A percentile compares a stretch with the other conserved stretches of the same genome.
phyloP scores from a whole-genome alignment of 2,113 vertebrate genomes.

The Isichthys henryi region DNA sequence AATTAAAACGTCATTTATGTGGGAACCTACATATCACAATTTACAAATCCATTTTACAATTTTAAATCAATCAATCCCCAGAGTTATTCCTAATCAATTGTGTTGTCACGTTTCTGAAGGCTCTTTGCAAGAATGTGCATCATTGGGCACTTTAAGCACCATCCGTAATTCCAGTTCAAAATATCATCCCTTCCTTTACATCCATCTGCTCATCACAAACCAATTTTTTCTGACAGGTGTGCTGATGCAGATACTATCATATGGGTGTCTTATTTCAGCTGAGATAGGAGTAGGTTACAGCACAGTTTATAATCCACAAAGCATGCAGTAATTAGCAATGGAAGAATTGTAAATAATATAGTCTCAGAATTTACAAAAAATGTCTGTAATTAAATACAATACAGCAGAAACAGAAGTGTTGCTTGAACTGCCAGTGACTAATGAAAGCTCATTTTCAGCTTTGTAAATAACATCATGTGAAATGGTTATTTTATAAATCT shows the following conservation, averaged over 20 bases:
- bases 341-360: neutral
- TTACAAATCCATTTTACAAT: neutral
- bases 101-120: neutral
- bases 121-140: neutral
- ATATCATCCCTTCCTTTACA: neutral
- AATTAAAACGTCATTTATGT: conserved; percentile 2
- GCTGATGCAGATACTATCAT: neutral
- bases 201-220: neutral
- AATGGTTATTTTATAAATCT: neutral
- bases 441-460: neutral
- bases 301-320: neutral
- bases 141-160: neutral
- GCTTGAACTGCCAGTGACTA: neutral
- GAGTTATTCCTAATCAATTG: neutral
- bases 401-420: neutral
- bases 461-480: neutral
- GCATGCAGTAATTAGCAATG: neutral
- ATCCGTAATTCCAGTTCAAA: neutral
- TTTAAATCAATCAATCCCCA: neutral
- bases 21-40: neutral
- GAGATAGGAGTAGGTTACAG: neutral
- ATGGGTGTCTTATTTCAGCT: neutral
- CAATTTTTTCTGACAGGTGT: neutral
- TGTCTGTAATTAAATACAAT: neutral
- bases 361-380: neutral